A percentile compares a stretch with the other conserved stretches of the same genome.
Conservation (phyloP, 2,797 vertebrate species). For the Fundulus diaphanus region DNA sequence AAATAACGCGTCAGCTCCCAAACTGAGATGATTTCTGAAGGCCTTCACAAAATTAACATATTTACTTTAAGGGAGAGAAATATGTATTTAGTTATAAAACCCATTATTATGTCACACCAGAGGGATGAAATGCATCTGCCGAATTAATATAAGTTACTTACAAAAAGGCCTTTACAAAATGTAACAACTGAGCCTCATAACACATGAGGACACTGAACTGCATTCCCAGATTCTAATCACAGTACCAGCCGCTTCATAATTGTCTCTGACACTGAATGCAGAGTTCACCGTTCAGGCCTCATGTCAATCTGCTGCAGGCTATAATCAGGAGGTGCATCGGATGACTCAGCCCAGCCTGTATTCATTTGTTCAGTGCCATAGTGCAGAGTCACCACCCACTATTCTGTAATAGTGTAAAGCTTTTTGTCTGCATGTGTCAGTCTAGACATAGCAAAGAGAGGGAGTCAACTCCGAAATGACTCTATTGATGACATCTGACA, state of each 20-base stretch:
- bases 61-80: neutral
- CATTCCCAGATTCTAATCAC: constrained; percentile 55
- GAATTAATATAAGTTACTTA: neutral
- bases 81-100: neutral
- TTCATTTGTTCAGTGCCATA: constrained; percentile 63
- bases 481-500: constrained; percentile 58
- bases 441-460: constrained; percentile 61
- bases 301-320: constrained; percentile 68
- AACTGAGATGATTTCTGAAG: constrained; percentile 36
- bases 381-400: constrained; percentile 64
- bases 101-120: neutral
- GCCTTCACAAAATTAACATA: constrained; percentile 9
- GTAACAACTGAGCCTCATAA: constrained; percentile 18
- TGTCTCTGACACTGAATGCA: constrained; percentile 62
- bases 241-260: constrained; percentile 48
- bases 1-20: constrained; percentile 35
- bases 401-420: constrained; percentile 59
- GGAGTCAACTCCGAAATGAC: constrained; percentile 44
- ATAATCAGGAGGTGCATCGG: constrained; percentile 75
- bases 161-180: constrained; percentile 5
- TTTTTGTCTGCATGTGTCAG: constrained; percentile 66
- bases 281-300: constrained; percentile 65
- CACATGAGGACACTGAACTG: constrained; percentile 22
- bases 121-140: neutral
- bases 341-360: constrained; percentile 66